phyloP scores from a whole-genome alignment of 2,113 vertebrate species.

The Chloropsis cyanopogon region DNA sequence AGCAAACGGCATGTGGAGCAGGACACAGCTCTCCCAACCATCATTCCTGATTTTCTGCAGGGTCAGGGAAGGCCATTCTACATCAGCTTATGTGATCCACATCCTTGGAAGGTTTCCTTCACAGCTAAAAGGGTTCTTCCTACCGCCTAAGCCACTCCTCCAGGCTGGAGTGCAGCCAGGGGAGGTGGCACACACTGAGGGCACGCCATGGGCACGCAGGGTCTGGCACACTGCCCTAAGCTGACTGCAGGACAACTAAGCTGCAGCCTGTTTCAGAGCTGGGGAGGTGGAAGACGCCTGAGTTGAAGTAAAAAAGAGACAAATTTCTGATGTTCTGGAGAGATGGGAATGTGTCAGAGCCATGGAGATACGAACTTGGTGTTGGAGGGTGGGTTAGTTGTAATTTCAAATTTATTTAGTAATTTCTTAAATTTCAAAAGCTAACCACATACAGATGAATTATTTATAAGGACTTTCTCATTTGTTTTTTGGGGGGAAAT shows the following conservation, averaged over 20 bases:
- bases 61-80: background rate
- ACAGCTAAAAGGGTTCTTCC: conserved; percentile 7
- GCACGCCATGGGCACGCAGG: background rate
- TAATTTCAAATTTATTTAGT: background rate
- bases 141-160: background rate
- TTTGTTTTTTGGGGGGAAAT: background rate
- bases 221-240: background rate
- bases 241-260: background rate
- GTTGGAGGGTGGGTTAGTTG: background rate
- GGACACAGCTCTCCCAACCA: background rate
- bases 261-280: background rate
- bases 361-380: background rate
- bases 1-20: fast-evolving
- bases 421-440: background rate
- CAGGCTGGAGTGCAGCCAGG: background rate
- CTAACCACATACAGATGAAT: background rate
- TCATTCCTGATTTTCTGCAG: background rate
- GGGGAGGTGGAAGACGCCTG: background rate
- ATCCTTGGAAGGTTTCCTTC: conserved; percentile 32
- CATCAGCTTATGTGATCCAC: background rate
- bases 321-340: background rate
- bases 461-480: background rate
- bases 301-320: background rate
- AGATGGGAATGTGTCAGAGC: background rate
- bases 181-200: conserved; percentile 10